A percentile compares a stretch with the other conserved stretches of the same genome.
Evolutionary conservation across 2,888 invertebrate species (phyloP).

Genomic region (Marronus borbonicus): DNA sequence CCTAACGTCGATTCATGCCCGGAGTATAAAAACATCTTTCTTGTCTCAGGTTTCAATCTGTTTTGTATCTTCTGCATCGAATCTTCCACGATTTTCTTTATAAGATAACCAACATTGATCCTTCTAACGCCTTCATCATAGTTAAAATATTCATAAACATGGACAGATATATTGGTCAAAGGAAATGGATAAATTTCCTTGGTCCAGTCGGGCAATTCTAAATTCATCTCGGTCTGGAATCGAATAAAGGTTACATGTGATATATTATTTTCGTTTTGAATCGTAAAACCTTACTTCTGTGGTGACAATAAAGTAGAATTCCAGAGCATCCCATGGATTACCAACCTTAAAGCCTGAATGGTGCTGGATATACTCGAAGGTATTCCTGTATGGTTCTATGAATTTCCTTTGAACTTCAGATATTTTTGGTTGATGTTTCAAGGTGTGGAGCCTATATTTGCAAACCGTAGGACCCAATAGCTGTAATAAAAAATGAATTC

Average conservation of each 20-base stretch:
- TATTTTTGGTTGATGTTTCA: conserved; percentile 53
- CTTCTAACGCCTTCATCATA: conserved; percentile 61
- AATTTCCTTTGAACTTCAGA: conserved; percentile 56
- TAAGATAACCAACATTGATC: conserved; percentile 68
- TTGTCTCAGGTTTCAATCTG: conserved; percentile 55
- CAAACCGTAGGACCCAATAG: conserved; percentile 57
- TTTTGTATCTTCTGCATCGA: conserved; percentile 58
- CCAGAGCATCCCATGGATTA: conserved; percentile 57
- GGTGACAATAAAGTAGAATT: conserved; percentile 60
- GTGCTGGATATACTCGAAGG: conserved; percentile 57
- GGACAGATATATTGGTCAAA: conserved; percentile 62
- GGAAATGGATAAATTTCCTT: conserved; percentile 65
- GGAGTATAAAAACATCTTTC: conserved; percentile 64
- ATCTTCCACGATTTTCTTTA: conserved; percentile 64
- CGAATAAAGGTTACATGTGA: background rate
- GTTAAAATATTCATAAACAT: conserved; percentile 67
- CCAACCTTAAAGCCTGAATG: conserved; percentile 58
- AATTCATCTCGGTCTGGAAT: conserved; percentile 62
- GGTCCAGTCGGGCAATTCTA: conserved; percentile 70
- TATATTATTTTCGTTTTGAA: too few relatives aligned
- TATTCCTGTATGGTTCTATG: conserved; percentile 58
- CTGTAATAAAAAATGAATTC: background rate
- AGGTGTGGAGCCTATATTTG: conserved; percentile 52
- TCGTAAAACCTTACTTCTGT: conserved; percentile 56
- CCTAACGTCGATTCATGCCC: conserved; percentile 66